A percentile compares a stretch with the other conserved stretches of the same genome.
These are phyloP conservation scores for Drosophila kikkawai DNA, from an alignment of 1,140 invertebrate genomes.

Conservation along the genomic window DNA sequence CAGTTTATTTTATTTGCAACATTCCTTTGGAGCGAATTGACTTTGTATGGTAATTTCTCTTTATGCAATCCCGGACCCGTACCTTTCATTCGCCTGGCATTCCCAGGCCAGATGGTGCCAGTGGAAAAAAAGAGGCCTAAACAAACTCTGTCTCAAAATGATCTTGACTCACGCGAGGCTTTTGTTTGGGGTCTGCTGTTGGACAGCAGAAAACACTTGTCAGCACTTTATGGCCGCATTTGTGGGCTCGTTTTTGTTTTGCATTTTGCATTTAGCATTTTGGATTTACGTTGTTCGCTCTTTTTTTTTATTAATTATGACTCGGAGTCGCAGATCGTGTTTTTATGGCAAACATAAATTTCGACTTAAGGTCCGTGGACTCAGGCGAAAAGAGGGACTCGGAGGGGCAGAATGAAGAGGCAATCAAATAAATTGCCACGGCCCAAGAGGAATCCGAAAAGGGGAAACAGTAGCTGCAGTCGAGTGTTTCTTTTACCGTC, in stretches of 20 bases:
- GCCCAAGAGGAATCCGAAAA: constrained; percentile 37
- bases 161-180: constrained; percentile 53
- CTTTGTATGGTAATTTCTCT: constrained; percentile 46
- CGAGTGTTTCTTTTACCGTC: constrained; percentile 17
- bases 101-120: constrained; percentile 23
- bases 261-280: constrained; percentile 33
- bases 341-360: constrained; percentile 81
- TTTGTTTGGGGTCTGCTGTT: constrained; percentile 25
- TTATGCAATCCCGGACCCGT: constrained; percentile 8
- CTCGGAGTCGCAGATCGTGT: constrained; percentile 61
- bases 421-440: constrained; percentile 80
- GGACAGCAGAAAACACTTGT: constrained; percentile 59
- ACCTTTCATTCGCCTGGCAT: constrained; percentile 28
- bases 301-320: constrained; percentile 74
- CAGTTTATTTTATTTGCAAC: constrained; percentile 25
- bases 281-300: constrained; percentile 19
- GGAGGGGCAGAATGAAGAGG: constrained; percentile 54
- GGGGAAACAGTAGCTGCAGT: constrained; percentile 62
- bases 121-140: constrained; percentile 25
- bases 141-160: constrained; percentile 47
- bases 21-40: constrained; percentile 13
- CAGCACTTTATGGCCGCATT: constrained; percentile 71
- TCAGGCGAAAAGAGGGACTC: constrained; percentile 7
- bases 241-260: constrained; percentile 38
- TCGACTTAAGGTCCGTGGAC: constrained; percentile 64